Conservation (phyloP, 2,797 vertebrate genomes). For the Phalloptychus januarius region DNA sequence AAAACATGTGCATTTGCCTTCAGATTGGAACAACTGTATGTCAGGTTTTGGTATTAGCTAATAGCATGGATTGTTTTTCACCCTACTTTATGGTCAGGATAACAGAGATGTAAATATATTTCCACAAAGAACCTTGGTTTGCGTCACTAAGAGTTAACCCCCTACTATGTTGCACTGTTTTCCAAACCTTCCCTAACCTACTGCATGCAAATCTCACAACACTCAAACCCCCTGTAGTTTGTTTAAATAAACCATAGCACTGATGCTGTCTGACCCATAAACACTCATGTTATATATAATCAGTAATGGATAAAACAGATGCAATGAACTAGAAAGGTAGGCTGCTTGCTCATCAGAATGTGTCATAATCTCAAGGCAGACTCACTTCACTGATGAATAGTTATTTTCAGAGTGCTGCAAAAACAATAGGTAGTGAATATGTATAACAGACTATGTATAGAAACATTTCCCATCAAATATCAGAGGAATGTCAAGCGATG, state of each 20-base stretch:
- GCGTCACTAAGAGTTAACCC: neutral
- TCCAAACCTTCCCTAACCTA: neutral
- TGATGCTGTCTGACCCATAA: constrained; percentile 31
- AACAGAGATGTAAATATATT: neutral
- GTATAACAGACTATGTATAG: neutral
- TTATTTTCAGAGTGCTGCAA: constrained; percentile 33
- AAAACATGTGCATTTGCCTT: constrained; percentile 14
- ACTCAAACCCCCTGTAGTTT: neutral
- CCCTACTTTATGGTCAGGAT: neutral
- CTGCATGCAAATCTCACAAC: constrained; percentile 2
- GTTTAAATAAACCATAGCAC: neutral
- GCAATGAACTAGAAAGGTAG: constrained; percentile 23
- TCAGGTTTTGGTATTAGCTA: constrained; percentile 7
- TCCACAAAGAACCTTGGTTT: neutral
- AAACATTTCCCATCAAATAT: neutral
- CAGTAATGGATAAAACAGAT: constrained; percentile 24
- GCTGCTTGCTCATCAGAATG: constrained; percentile 15
- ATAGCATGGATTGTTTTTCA: neutral
- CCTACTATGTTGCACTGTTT: neutral
- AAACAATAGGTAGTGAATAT: constrained; percentile 31
- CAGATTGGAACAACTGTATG: neutral
- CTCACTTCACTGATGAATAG: constrained; percentile 38
- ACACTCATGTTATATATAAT: constrained; percentile 9
- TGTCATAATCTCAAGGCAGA: constrained; percentile 53
- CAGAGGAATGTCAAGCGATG: neutral